Conservation (phyloP, 2,888 invertebrate species). For the Ephialtes manifestator region DNA sequence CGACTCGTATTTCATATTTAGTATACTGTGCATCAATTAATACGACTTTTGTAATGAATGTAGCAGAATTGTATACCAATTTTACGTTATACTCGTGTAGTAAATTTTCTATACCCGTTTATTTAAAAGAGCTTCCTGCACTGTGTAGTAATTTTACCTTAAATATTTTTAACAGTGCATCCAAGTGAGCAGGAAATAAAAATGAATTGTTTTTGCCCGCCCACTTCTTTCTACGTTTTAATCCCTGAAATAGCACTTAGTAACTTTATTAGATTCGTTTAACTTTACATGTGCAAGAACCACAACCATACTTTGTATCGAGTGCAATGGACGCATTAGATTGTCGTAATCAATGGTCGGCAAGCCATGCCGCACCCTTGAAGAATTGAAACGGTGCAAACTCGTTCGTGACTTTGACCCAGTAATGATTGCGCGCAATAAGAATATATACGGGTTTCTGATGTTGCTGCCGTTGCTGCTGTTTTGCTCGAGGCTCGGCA, state of each 20-base stretch:
- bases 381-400: slow-evolving; percentile 39
- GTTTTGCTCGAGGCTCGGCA: slow-evolving; percentile 38
- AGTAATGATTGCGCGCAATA: slow-evolving; percentile 57
- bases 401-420: slow-evolving; percentile 68
- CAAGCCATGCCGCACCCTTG: slow-evolving; percentile 39
- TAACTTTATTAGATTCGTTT: background rate
- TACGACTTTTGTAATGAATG: no score
- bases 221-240: background rate
- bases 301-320: background rate
- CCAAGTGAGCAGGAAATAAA: no score
- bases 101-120: no score
- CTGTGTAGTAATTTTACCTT: no score
- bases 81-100: no score
- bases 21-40: no score
- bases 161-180: no score
- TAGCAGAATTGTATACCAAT: no score
- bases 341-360: slow-evolving; percentile 12
- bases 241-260: background rate
- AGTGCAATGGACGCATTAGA: slow-evolving; percentile 6
- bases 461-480: slow-evolving; percentile 29
- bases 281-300: background rate
- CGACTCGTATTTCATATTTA: no score
- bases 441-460: slow-evolving; percentile 56
- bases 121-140: no score
- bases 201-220: background rate